These are phyloP conservation scores for Spilogale gracilis DNA, from an alignment of 2,113 vertebrate genomes.

Conservation along the genomic window DNA sequence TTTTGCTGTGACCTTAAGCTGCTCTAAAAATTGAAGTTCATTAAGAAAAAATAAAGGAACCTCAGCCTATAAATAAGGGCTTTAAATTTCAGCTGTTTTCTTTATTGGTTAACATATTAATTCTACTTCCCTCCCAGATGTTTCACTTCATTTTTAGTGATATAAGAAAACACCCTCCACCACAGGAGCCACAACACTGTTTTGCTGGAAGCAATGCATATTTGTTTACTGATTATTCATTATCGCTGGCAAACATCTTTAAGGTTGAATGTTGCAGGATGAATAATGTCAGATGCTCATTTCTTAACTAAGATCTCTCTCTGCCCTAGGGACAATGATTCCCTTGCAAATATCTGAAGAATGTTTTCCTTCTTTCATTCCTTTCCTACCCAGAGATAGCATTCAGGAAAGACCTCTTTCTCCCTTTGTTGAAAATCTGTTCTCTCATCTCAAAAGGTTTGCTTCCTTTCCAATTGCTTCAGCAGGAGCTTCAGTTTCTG, in stretches of 20 bases:
- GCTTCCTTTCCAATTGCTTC: neutral
- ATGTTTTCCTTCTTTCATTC: neutral
- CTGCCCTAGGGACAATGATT: conserved; percentile 17
- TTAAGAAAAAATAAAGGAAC: neutral
- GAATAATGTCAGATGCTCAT: neutral
- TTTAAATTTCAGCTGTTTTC: neutral
- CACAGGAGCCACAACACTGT: neutral
- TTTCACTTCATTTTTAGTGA: neutral
- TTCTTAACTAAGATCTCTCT: neutral
- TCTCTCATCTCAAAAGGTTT: neutral
- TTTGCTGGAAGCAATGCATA: neutral
- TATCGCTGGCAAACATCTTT: conserved; percentile 11
- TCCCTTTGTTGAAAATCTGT: neutral
- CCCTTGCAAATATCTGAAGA: conserved; percentile 24
- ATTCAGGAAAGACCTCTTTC: neutral
- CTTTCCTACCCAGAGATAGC: neutral
- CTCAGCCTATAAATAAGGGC: neutral
- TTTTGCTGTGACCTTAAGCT: neutral
- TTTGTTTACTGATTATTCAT: neutral
- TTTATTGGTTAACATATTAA: neutral
- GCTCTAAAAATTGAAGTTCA: neutral
- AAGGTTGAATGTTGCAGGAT: neutral
- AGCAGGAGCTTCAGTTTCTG: neutral
- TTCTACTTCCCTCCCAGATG: neutral
- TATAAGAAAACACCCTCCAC: neutral